Base-by-base conservation (phyloP, 2,797 vertebrate species). In the Cossypha caffra region DNA sequence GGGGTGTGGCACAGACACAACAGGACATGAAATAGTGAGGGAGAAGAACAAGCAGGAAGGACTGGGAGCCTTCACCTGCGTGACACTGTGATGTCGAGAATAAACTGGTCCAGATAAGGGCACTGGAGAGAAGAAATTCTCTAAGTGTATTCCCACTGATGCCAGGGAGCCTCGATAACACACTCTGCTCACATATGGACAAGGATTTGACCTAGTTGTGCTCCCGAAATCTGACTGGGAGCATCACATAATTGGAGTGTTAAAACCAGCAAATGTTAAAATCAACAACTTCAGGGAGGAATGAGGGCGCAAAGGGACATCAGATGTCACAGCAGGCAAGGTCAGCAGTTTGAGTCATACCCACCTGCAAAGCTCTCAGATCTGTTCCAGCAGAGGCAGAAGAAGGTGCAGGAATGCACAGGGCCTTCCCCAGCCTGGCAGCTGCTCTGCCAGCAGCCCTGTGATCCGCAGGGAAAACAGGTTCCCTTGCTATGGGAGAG, bases 221-320 rank as follows among this genome's bases (percentile, higher is more conserved):
- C 45, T 95, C 73, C 69, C 0, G 0, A 88, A 88, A 68, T 47
- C 67, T 54, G 74, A 18, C 75, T 42, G 35, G 35, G 25, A 89
- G n/a, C 0, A 0, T 45, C 67, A 68, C 45, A 6, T 38, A 79
- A 87, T 13, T 54, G 42, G 33, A 87, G 67, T 73, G 58, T 68
- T 85, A 87, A 78, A 93, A 57, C 75, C 84, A 88, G 73, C 45
- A 90, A 29, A 67, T 78, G 80, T 13, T 92, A 52, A 91, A 84
- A 71, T 45, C 80, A 88, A 67, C 69, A 73, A 23, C 47, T 92
- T 51, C 16, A 40, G n/a, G 63, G 28, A 69, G 18, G 66, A 89
- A 85, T 3, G 71, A 84, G 90, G 77, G 58, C 0, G 1, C 80
- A 57, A 78, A 87, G 54, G 47, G 62, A 84, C 50, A 72, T 4